Conservation (phyloP, 2,113 vertebrate genomes). For the Salminus brasiliensis region DNA sequence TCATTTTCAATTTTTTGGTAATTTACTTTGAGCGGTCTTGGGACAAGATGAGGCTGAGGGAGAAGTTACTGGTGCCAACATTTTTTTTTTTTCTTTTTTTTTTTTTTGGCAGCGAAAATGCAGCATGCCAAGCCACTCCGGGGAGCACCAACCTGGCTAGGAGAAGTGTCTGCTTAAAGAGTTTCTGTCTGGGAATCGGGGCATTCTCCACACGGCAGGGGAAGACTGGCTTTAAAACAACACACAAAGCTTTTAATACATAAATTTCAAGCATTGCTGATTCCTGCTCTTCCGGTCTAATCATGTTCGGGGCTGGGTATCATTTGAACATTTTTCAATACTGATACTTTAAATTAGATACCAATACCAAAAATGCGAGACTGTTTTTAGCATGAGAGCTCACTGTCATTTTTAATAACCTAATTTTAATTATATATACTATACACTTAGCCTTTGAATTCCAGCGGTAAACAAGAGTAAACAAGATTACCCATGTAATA, state of each 20-base stretch:
- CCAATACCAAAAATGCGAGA: not conserved
- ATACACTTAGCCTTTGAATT: not conserved
- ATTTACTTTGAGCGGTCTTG: slow-evolving; percentile 32
- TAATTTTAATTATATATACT: not conserved
- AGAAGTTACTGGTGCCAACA: slow-evolving; percentile 18
- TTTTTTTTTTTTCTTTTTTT: slow-evolving; percentile 20
- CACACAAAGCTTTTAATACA: slow-evolving; percentile 81
- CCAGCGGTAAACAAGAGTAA: not conserved
- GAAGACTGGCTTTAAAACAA: slow-evolving; percentile 76
- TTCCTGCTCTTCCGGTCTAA: slow-evolving; percentile 80
- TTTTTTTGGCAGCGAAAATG: slow-evolving; percentile 63
- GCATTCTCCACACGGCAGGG: slow-evolving; percentile 81
- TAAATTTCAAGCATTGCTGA: slow-evolving; percentile 83
- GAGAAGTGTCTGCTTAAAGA: slow-evolving; percentile 74
- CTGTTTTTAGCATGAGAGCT: not conserved
- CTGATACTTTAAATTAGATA: not conserved
- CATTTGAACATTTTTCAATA: not conserved
- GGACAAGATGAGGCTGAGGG: slow-evolving; percentile 8
- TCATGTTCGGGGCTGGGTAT: slow-evolving; percentile 62
- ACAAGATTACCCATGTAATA: not conserved
- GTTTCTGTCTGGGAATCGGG: slow-evolving; percentile 74
- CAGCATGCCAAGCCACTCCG: slow-evolving; percentile 69
- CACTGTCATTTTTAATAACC: not conserved
- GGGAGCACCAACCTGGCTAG: slow-evolving; percentile 73
- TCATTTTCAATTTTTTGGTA: slow-evolving; percentile 16